A percentile compares a stretch with the other conserved stretches of the same genome.
Conservation (phyloP, 2,888 invertebrate species). For the Hypercompe scribonia region DNA sequence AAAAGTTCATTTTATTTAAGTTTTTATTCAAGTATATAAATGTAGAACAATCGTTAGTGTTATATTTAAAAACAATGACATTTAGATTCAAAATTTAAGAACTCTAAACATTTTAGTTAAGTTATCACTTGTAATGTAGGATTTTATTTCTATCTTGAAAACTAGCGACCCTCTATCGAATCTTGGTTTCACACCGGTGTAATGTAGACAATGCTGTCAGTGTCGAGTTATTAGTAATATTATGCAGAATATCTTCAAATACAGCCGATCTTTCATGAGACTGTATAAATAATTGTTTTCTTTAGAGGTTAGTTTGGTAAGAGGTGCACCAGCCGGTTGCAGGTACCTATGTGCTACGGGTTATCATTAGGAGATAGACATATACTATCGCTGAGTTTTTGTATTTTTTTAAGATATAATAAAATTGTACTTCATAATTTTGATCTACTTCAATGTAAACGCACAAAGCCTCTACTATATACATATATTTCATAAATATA, state of each 20-base stretch:
- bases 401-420: too few species aligned
- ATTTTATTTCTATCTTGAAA: too few species aligned
- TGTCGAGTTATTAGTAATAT: too few species aligned
- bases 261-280: background rate
- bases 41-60: background rate
- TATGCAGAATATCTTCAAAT: background rate
- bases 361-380: background rate
- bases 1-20: too few species aligned
- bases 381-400: background rate
- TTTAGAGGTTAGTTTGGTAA: background rate
- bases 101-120: too few species aligned
- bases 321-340: background rate
- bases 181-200: too few species aligned
- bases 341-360: background rate
- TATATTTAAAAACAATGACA: background rate
- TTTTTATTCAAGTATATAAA: too few species aligned
- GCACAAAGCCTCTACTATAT: background rate
- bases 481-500: background rate
- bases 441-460: background rate
- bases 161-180: too few species aligned
- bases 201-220: too few species aligned
- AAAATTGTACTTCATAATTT: background rate
- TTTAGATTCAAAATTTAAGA: background rate
- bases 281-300: background rate
- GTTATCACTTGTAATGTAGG: too few species aligned